Conservation (phyloP, 2,797 vertebrate species). For the Percopsis omiscomaycus region DNA sequence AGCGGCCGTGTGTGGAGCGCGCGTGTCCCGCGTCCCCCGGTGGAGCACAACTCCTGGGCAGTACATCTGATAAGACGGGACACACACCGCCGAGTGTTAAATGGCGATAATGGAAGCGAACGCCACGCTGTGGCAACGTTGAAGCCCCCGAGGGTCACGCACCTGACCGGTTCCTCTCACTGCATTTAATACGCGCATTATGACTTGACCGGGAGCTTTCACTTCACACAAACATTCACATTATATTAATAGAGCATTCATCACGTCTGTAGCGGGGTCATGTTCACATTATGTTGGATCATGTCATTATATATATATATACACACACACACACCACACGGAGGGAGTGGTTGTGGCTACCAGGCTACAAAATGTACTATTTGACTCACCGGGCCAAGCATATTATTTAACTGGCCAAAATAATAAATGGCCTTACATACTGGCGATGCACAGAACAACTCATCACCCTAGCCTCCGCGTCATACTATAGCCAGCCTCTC, state of each 20-base stretch:
- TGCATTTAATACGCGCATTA: background rate
- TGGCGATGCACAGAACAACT: too few relatives aligned
- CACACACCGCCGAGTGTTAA: conserved; percentile 5
- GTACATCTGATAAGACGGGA: conserved; percentile 39
- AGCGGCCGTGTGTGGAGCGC: conserved; percentile 2
- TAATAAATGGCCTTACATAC: too few relatives aligned
- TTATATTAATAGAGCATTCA: background rate
- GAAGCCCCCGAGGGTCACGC: conserved; percentile 1
- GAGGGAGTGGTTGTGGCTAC: too few relatives aligned
- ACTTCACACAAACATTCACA: background rate
- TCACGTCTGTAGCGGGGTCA: background rate
- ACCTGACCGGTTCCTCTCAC: background rate
- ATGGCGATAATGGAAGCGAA: conserved; percentile 28
- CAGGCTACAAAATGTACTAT: too few relatives aligned
- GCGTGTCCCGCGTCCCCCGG: background rate
- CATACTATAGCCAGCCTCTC: too few relatives aligned
- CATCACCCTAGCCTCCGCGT: too few relatives aligned
- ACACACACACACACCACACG: too few relatives aligned
- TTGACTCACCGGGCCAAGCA: too few relatives aligned
- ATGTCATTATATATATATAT: background rate
- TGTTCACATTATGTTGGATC: background rate
- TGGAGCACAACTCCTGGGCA: conserved; percentile 22
- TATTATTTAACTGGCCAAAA: too few relatives aligned
- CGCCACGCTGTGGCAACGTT: conserved; percentile 14
- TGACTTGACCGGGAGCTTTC: background rate